These are phyloP conservation scores for Chrosomus eos DNA, from an alignment of 2,797 vertebrate genomes.

Conservation along the genomic window DNA sequence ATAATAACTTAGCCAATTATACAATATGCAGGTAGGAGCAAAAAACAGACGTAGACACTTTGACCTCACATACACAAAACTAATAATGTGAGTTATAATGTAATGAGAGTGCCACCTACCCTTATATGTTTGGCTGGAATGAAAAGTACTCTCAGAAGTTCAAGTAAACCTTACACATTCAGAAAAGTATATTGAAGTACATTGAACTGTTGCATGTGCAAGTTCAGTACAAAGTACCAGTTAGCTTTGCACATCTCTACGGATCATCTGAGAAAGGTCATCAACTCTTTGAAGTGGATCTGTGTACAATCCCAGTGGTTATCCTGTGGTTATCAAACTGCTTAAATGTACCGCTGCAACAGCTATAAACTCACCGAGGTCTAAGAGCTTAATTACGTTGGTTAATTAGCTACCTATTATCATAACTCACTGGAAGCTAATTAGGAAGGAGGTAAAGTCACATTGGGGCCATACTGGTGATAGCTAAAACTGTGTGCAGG, in stretches of 20 bases:
- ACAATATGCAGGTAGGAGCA: not conserved
- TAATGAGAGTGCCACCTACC: not conserved
- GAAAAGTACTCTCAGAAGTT: not conserved
- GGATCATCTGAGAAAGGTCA: constrained; percentile 62
- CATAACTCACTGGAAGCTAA: constrained; percentile 68
- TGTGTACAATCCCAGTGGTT: constrained; percentile 13
- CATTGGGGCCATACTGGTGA: constrained; percentile 54
- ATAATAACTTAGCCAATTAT: not conserved
- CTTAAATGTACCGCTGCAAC: constrained; percentile 7
- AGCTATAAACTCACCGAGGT: constrained; percentile 63
- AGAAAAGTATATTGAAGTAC: not conserved
- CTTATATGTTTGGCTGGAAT: not conserved
- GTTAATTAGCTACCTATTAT: constrained; percentile 73
- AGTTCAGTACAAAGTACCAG: not conserved
- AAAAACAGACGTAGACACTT: not conserved
- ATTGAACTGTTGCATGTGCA: not conserved
- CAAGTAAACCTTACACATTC: not conserved
- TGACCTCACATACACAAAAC: not conserved
- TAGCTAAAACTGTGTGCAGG: constrained; percentile 21
- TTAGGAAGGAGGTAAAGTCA: constrained; percentile 63
- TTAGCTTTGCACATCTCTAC: not conserved
- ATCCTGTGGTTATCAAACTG: constrained; percentile 11
- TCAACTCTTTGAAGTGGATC: constrained; percentile 47
- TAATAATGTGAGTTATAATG: not conserved
- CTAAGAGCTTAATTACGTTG: constrained; percentile 67